Percentiles rank a stretch among this genome's conserved stretches.
These are phyloP conservation scores for Dryobota labecula DNA, from an alignment of 2,888 invertebrate species.

Conservation along the genomic window DNA sequence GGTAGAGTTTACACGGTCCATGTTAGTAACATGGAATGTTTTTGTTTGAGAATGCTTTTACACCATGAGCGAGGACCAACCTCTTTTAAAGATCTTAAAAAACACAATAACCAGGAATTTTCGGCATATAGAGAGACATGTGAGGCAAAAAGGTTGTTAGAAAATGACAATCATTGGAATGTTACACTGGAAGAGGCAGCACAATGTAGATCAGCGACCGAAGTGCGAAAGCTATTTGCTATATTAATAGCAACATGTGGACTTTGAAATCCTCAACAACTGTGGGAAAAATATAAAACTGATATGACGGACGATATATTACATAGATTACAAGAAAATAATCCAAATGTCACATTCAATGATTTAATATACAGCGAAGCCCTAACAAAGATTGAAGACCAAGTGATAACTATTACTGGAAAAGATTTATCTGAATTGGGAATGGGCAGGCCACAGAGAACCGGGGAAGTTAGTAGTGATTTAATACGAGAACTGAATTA, in stretches of 20 bases:
- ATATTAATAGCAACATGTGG: conserved; percentile 11
- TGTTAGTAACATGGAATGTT: conserved; percentile 3
- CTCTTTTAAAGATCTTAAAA: too few relatives aligned
- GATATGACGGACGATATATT: conserved; percentile 7
- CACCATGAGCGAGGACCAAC: too few relatives aligned
- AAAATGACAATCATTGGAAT: too few relatives aligned
- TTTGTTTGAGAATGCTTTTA: conserved; percentile 4
- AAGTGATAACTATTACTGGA: conserved; percentile 10
- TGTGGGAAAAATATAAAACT: conserved; percentile 4
- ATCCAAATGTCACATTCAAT: neutral
- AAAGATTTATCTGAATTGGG: neutral
- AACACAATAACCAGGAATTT: too few relatives aligned
- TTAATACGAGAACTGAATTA: neutral
- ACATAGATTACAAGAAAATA: neutral
- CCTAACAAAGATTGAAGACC: conserved; percentile 2
- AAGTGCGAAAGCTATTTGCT: conserved; percentile 4
- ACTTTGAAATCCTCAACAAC: neutral
- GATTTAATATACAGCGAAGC: neutral
- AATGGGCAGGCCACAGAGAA: neutral
- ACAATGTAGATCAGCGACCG: too few relatives aligned
- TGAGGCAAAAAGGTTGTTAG: too few relatives aligned
- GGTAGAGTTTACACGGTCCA: neutral
- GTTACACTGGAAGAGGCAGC: too few relatives aligned
- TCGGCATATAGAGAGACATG: too few relatives aligned
- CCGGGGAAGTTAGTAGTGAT: neutral